These are phyloP conservation scores for Cryptus viduatorius DNA, from an alignment of 2,888 invertebrate genomes.

Conservation along the genomic window DNA sequence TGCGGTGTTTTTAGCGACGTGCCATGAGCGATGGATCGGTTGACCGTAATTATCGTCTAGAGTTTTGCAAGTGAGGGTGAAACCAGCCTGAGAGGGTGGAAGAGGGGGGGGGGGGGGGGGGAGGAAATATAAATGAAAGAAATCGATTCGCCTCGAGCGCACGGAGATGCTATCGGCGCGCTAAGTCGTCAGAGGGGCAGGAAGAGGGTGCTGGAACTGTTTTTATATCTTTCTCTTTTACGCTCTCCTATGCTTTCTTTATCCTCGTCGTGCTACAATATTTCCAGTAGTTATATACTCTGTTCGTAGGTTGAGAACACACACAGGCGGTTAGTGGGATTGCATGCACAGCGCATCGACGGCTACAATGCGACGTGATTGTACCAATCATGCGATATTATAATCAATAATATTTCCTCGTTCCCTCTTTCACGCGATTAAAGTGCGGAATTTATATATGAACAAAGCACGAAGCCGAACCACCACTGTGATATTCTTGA, in stretches of 20 bases:
- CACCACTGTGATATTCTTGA: background rate
- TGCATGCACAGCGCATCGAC: constrained; percentile 79
- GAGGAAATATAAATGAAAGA: constrained; percentile 67
- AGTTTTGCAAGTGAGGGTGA: constrained; percentile 65
- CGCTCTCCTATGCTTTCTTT: background rate
- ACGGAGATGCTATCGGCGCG: constrained; percentile 66
- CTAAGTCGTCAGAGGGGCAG: constrained; percentile 55
- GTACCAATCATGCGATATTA: constrained; percentile 83
- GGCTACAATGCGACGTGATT: constrained; percentile 80
- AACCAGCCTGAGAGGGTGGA: constrained; percentile 46
- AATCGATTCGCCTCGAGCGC: constrained; percentile 67
- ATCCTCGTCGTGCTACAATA: constrained; percentile 51
- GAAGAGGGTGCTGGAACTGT: constrained; percentile 50
- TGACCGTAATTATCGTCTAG: constrained; percentile 70
- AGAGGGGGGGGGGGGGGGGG: constrained; percentile 30
- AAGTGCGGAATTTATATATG: constrained; percentile 58
- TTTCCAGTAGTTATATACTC: constrained; percentile 38
- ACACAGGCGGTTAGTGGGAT: constrained; percentile 68
- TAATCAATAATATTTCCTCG: constrained; percentile 81
- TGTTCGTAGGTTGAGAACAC: constrained; percentile 35
- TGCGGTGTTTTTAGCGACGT: constrained; percentile 70
- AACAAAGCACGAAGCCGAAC: background rate
- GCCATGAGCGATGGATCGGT: constrained; percentile 70
- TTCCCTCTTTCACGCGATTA: constrained; percentile 64
- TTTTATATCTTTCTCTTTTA: constrained; percentile 41